Evolutionary conservation across 2,113 vertebrate species (phyloP), one percentile per base, ranked within the genome.

Genomic region (Eurystomus gularis): DNA sequence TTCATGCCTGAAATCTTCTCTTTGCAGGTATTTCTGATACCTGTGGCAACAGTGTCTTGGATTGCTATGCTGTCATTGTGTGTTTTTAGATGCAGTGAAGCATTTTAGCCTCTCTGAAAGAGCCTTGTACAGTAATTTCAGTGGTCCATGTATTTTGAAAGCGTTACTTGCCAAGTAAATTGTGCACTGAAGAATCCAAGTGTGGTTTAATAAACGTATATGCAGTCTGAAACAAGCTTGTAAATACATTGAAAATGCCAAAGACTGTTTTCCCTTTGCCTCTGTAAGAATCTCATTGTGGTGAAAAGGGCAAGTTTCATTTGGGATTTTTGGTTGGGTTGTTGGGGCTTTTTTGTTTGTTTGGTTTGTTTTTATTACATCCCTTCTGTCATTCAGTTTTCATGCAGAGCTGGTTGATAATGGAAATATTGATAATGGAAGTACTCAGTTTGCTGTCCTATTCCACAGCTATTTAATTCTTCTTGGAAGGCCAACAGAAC

Each of bases 1-100:
- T 94, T 94, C 55, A 90, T 76, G 58, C 79, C 65, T 93, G 91
- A 94, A 89, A 73, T 82, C 40, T 72, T 87, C 37, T 17, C 19
- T 82, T 60, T 33, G 37, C 37, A 51, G 62, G 16, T 83, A 81
- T 82, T 93, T 82, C 66, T 90, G 65, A 57, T 88, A 88, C 25
- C 58, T 90, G 49, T 85, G 44, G 40, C 75, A 79, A 51, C 66
- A 26, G 7, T 77, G n/a, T 24, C 64, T 87, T 5, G 0, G 49
- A 83, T 23, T 83, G 46, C 46, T 39, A 2, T 19, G 24, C 11
- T 1, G 3, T 82, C 19, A 16, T 17, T 83, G 20, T 37, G 9
- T 69, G 75, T 77, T 93, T 93, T 86, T 71, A 86, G 72, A 64
- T 46, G 49, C 79, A 94, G 51, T 66, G 82, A 94, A 87, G 44